phyloP scores from a whole-genome alignment of 2,797 vertebrate species.

The Serranus cabrilla region DNA sequence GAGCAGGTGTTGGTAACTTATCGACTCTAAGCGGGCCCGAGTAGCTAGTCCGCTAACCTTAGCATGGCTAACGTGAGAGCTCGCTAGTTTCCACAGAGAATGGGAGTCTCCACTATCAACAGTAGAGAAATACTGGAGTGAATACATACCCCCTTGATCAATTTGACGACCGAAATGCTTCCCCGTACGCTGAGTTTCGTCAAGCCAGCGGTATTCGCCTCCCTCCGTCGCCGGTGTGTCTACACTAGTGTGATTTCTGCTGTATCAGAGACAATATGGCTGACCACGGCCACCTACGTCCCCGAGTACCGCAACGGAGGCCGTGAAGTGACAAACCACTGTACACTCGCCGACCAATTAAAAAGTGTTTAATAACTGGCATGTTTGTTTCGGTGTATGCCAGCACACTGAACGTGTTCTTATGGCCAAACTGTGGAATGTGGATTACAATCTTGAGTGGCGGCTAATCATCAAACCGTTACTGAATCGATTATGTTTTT shows the following conservation, averaged over 20 bases:
- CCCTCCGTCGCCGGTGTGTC: slow-evolving; percentile 57
- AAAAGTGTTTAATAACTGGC: background rate
- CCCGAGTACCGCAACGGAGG: slow-evolving; percentile 23
- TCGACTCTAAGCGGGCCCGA: slow-evolving; percentile 34
- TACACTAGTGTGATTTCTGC: slow-evolving; percentile 71
- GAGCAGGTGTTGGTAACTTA: slow-evolving; percentile 40
- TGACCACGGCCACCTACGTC: slow-evolving; percentile 58
- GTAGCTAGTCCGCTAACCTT: slow-evolving; percentile 39
- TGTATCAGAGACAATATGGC: slow-evolving; percentile 95
- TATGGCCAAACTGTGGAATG: background rate
- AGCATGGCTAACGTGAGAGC: slow-evolving; percentile 23
- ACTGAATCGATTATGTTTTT: too few species aligned
- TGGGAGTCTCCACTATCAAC: accelerated
- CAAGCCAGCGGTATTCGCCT: slow-evolving; percentile 31
- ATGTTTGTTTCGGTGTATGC: background rate
- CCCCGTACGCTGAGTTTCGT: slow-evolving; percentile 23
- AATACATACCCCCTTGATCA: slow-evolving; percentile 68
- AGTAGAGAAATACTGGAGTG: background rate
- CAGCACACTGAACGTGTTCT: background rate
- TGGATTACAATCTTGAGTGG: too few species aligned
- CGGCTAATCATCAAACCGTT: too few species aligned
- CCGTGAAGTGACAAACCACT: slow-evolving; percentile 39
- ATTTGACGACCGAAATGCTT: slow-evolving; percentile 35
- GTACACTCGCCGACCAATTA: background rate
- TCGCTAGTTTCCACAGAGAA: background rate